Evolutionary conservation across 2,888 invertebrate species (phyloP).

Genomic region (Phyllotreta cruciferae): DNA sequence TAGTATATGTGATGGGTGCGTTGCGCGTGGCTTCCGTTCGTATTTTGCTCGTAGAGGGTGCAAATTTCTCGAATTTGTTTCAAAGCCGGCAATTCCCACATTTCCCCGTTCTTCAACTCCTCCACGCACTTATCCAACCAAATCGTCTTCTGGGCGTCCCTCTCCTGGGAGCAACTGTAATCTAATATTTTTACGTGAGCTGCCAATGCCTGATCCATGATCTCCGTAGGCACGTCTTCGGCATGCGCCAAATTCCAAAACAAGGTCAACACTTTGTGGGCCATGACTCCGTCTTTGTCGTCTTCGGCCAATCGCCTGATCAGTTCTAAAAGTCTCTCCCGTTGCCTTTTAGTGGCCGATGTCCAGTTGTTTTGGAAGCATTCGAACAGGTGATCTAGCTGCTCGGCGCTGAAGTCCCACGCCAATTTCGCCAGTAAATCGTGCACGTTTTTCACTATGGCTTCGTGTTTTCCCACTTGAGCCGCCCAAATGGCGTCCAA

Average conservation of each 20-base stretch:
- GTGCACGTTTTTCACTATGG: constrained; percentile 97
- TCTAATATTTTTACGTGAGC: constrained; percentile 97
- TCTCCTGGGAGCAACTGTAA: constrained; percentile 93
- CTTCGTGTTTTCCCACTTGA: constrained; percentile 97
- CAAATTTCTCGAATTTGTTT: constrained; percentile 97
- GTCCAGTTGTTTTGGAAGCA: constrained; percentile 96
- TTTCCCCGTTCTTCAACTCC: constrained; percentile 84
- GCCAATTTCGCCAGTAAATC: constrained; percentile 95
- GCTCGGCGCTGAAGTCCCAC: constrained; percentile 98
- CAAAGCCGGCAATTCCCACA: constrained; percentile 93
- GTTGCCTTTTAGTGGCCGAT: constrained; percentile 92
- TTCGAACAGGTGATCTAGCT: constrained; percentile 95
- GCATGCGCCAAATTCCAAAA: constrained; percentile 98
- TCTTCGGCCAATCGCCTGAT: constrained; percentile 96
- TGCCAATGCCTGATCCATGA: constrained; percentile 94
- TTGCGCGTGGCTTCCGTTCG: constrained; percentile 64
- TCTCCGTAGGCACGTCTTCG: constrained; percentile 95
- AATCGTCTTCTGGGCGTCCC: constrained; percentile 91
- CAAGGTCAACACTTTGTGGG: constrained; percentile 92
- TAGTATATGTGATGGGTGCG: constrained; percentile 67
- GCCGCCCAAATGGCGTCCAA: constrained; percentile 97
- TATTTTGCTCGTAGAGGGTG: constrained; percentile 87
- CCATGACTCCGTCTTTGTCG: constrained; percentile 99
- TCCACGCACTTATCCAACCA: constrained; percentile 97
- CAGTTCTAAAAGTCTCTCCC: constrained; percentile 92